phyloP scores from a whole-genome alignment of 2,797 vertebrate species.

The Enteromius radiatus region DNA sequence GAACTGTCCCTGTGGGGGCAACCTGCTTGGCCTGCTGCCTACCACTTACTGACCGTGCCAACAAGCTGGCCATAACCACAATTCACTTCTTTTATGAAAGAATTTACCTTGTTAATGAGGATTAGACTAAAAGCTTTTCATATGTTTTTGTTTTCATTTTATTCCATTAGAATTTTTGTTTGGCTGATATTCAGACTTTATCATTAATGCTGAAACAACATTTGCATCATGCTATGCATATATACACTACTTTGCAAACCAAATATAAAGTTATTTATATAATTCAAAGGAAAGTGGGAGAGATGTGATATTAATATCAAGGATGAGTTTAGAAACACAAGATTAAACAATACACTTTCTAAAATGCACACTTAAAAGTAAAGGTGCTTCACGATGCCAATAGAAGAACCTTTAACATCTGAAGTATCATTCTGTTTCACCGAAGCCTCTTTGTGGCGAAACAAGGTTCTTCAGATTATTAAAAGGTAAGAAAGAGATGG shows the following conservation, averaged over 20 bases:
- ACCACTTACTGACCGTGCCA: conserved; percentile 3
- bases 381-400: too few species aligned
- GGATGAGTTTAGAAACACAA: too few species aligned
- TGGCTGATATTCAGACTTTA: neutral
- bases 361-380: too few species aligned
- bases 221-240: neutral
- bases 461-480: too few species aligned
- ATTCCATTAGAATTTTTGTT: neutral
- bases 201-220: neutral
- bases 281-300: too few species aligned
- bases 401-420: too few species aligned
- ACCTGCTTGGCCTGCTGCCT: conserved; percentile 45
- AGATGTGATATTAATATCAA: too few species aligned
- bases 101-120: neutral
- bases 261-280: neutral
- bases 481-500: too few species aligned
- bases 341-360: too few species aligned
- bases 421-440: too few species aligned
- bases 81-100: conserved; percentile 6
- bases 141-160: conserved; percentile 19
- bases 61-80: conserved; percentile 4
- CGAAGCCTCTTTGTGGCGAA: too few species aligned
- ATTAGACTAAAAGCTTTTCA: neutral
- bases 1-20: conserved; percentile 43
- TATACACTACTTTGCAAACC: neutral